phyloP scores from a whole-genome alignment of 2,888 invertebrate genomes.

The Sacculina carcini region DNA sequence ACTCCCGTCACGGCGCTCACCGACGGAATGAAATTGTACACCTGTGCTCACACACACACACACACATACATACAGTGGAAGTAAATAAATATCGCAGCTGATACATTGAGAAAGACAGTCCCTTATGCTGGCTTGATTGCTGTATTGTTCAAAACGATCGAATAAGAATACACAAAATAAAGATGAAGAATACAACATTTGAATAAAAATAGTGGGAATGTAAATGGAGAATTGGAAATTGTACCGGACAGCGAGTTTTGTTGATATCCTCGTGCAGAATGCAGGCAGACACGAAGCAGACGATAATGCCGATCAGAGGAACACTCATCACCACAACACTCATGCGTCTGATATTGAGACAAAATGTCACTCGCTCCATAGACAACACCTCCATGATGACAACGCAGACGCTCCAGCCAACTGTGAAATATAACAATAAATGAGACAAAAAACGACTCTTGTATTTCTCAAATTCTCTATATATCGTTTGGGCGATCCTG shows the following conservation, averaged over 20 bases:
- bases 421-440: too few species aligned
- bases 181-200: too few species aligned
- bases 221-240: too few species aligned
- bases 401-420: too few species aligned
- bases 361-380: slow-evolving; percentile 12
- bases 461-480: too few species aligned
- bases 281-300: slow-evolving; percentile 67
- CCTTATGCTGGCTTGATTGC: too few species aligned
- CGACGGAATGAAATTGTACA: slow-evolving; percentile 76
- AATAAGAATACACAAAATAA: background rate
- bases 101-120: too few species aligned
- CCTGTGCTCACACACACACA: slow-evolving; percentile 33
- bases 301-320: slow-evolving; percentile 53
- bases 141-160: background rate
- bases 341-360: slow-evolving; percentile 43
- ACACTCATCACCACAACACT: slow-evolving; percentile 58
- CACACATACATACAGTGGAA: too few species aligned
- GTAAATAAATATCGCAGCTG: too few species aligned
- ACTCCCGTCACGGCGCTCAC: slow-evolving; percentile 87
- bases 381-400: background rate
- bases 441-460: too few species aligned
- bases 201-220: too few species aligned
- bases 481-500: too few species aligned
- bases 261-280: slow-evolving; percentile 83
- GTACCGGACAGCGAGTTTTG: slow-evolving; percentile 79